These are phyloP conservation scores for Platynereis dumerilii DNA, from an alignment of 2,888 invertebrate species.

Conservation along the genomic window DNA sequence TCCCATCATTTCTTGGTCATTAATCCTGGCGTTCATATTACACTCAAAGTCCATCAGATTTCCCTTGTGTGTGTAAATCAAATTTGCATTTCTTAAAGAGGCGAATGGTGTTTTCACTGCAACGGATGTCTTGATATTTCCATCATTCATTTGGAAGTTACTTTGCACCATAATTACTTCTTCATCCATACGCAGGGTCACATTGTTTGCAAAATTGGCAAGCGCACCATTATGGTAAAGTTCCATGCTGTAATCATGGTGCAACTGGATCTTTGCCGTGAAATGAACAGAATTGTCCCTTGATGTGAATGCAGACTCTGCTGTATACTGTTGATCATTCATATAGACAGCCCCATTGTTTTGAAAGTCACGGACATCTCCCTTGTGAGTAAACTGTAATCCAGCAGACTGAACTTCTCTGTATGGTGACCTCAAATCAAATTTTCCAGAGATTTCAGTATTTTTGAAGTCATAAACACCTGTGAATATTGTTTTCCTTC, in stretches of 20 bases:
- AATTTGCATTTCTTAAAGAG: neutral
- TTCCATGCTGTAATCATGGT: neutral
- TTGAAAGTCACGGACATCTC: too few species aligned
- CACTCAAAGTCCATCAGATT: too few species aligned
- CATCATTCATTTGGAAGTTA: conserved; percentile 6
- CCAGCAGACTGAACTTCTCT: too few species aligned
- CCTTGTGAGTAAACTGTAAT: too few species aligned
- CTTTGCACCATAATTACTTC: conserved; percentile 1
- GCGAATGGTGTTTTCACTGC: conserved; percentile 24
- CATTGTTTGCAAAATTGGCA: neutral
- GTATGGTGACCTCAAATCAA: too few species aligned
- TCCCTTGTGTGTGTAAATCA: too few species aligned
- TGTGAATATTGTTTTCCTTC: too few species aligned
- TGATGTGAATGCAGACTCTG: neutral
- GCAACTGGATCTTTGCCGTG: neutral
- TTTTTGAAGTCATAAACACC: too few species aligned
- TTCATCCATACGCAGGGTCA: neutral
- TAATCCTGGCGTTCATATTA: too few species aligned
- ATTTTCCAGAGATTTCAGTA: too few species aligned
- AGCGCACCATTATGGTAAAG: conserved; percentile 1
- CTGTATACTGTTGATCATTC: neutral
- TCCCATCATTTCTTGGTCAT: neutral
- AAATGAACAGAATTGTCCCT: neutral
- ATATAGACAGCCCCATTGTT: neutral
- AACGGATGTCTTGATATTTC: conserved; percentile 22